Base-by-base conservation (phyloP, 2,888 invertebrate species). In the Alsophila aescularia region DNA sequence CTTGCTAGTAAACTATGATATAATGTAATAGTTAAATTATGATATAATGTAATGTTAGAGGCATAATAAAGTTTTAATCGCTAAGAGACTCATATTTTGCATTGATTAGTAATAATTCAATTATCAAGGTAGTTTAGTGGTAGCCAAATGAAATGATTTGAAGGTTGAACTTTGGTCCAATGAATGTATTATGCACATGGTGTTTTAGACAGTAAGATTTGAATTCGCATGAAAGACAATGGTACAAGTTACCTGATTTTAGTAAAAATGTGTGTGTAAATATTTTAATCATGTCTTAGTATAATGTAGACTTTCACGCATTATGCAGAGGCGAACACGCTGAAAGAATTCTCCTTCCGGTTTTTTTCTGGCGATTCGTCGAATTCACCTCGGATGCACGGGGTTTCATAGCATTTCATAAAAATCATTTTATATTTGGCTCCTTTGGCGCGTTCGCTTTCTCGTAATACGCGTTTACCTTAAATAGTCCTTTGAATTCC, bases 161-260 rank as follows among this genome's bases (percentile, higher is more conserved):
- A 90, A 86, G 90, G 90, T 91, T 91, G 90, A 90, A 90, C 80
- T 87, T 90, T 90, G 90, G 90, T 91, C 90, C 90, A 91, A 91
- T 85, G 85, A 88, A 81, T 81, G 83, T 87, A 89, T 81, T 82
- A 80, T 83, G 86, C 90, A 89, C 88, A 81, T 81, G 82, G 86
- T 85, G 85, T 88, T 81, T 67, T 89, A 87, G 85, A 62, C 60
- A 70, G 65, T 85, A 79, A 77, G 77, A 59, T 63, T 62, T 62
- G 56, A 60, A 66, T 62, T 66, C 51, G 27, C 43, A 51, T 36
- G 34, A 42, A 47, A n/a, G 35, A 42, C 31, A 37, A 49, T 44
- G 52, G 48, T 52, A 41, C 55, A 52, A 29, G 36, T 18, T 49
- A 49, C 39, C 49, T 21, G 14, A 18, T 32, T 12, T 27, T 37